Evolutionary conservation across 1,140 invertebrate genomes (phyloP), one percentile per base, ranked within the genome.

Genomic region (Drosophila bocki): DNA sequence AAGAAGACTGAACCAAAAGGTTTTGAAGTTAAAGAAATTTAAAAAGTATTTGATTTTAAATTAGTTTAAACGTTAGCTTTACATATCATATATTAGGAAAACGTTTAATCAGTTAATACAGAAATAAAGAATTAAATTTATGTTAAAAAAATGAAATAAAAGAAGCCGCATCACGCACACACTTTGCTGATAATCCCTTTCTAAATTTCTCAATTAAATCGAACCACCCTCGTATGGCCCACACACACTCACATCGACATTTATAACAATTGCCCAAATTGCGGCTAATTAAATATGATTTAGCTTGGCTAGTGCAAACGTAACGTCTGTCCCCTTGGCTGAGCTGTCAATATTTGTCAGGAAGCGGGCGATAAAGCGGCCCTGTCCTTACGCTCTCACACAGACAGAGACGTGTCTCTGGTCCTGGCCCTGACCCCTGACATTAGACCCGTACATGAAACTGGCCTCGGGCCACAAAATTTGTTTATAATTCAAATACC

Each of bases 401-500:
- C 26, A 45, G 15, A 45, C 32, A 35, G 17, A 37, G 51, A 54
- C 33, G 12, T 54, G 61, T 50, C 56, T 57, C 60, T 68, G 51
- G 59, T 33, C 22, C 67, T 69, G 70, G 39, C 85, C 85, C 78
- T 90, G 85, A 88, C 85, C 85, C 83, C 75, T 90, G 85, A 61
- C 85, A 90, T 88, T 90, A 84, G 81, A 48, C 22, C 33, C 50
- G 68, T 58, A 45, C 53, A 63, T 68, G 64, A 57, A 54, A 59
- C 65, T 78, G 78, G 75, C 81, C 85, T 85, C 70, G 85, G 60
- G 70, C 63, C 84, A 65, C 78, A 72, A 80, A 90, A 90, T 90
- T 88, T 90, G 81, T 83, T 88, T 88, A 90, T 88, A 82, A 88
- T 82, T 90, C 78, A 72, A 88, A 88, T 75, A 80, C 61, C 65